A percentile compares a stretch with the other conserved stretches of the same genome.
Evolutionary conservation across 2,797 vertebrate genomes (phyloP).

Genomic region (Enteromius treurensis): DNA sequence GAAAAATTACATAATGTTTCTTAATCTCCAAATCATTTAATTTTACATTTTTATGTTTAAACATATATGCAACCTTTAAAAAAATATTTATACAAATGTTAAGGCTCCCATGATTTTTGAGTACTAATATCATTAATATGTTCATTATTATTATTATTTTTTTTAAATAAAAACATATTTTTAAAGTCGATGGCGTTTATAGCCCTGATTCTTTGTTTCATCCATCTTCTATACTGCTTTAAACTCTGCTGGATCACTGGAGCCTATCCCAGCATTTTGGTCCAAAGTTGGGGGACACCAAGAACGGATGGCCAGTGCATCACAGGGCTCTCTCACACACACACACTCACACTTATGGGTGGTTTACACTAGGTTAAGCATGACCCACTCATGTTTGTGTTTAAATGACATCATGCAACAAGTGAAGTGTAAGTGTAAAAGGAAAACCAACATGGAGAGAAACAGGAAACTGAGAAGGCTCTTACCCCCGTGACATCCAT

Average conservation of each 20-base stretch:
- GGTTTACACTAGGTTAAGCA: neutral
- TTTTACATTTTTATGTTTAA: neutral
- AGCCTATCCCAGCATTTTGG: neutral
- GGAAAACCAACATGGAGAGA: neutral
- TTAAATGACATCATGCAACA: neutral
- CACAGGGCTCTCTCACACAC: neutral
- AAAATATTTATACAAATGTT: too few species aligned
- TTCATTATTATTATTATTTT: neutral
- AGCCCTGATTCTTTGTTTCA: neutral
- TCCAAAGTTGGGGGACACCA: neutral
- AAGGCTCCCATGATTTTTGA: too few species aligned
- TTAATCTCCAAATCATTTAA: neutral
- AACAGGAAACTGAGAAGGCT: conserved; percentile 24
- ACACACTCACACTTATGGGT: neutral
- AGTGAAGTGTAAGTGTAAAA: neutral
- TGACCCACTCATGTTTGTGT: neutral
- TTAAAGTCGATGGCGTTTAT: neutral
- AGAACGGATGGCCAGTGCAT: neutral
- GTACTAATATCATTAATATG: neutral
- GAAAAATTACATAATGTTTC: too few species aligned
- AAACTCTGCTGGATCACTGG: too few species aligned
- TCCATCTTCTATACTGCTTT: neutral
- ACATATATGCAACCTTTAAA: neutral
- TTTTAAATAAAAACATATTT: neutral
- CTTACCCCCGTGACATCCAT: conserved; percentile 98